Percentiles rank a stretch among this genome's conserved stretches.
Evolutionary conservation across 1,140 invertebrate species (phyloP).

Genomic region (Vanessa tameamea): DNA sequence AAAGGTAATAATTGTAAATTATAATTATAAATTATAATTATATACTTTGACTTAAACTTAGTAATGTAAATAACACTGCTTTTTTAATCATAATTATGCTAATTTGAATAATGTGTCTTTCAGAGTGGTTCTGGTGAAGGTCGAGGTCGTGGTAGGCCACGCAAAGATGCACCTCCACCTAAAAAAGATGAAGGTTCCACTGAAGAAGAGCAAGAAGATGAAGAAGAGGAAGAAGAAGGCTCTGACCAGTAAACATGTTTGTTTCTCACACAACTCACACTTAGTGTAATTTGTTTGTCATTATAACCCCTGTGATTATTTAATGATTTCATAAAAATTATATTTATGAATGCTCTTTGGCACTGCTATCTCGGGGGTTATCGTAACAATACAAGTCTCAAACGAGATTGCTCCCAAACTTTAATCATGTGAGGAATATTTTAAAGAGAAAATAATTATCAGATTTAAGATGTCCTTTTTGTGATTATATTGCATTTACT

Average conservation of each 20-base stretch:
- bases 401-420: slow-evolving; percentile 66
- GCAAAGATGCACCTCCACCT: slow-evolving; percentile 75
- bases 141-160: slow-evolving; percentile 72
- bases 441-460: slow-evolving; percentile 51
- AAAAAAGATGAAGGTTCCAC: slow-evolving; percentile 76
- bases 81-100: background rate
- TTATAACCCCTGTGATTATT: slow-evolving; percentile 62
- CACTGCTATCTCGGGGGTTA: slow-evolving; percentile 57
- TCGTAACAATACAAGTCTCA: slow-evolving; percentile 72
- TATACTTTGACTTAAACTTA: background rate
- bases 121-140: slow-evolving; percentile 68
- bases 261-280: slow-evolving; percentile 58
- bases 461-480: slow-evolving; percentile 52
- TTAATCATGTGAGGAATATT: slow-evolving; percentile 66
- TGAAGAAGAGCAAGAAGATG: slow-evolving; percentile 79
- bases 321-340: slow-evolving; percentile 32
- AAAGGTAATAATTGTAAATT: slow-evolving; percentile 56
- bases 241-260: slow-evolving; percentile 76
- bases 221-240: slow-evolving; percentile 74
- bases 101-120: slow-evolving; percentile 25
- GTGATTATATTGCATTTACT: slow-evolving; percentile 63
- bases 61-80: background rate
- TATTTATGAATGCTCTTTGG: slow-evolving; percentile 24
- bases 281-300: slow-evolving; percentile 78
- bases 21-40: background rate